Base-by-base conservation (phyloP, 2,113 vertebrate species). In the Amblyopsis rosae region DNA sequence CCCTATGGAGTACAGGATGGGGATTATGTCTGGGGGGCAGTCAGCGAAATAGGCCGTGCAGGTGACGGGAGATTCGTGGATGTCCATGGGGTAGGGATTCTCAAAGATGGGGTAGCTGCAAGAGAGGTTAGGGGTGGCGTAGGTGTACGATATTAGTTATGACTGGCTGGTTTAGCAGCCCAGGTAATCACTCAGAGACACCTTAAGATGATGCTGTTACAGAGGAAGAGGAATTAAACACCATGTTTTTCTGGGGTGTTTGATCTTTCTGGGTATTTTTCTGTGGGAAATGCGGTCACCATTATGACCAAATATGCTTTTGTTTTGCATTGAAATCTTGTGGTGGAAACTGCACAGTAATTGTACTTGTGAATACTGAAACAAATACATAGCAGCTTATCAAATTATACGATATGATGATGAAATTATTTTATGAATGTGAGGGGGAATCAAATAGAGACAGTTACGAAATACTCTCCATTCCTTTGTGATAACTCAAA, bases 51-150 rank as follows among this genome's bases (percentile, higher is more conserved):
- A 99, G 60, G 96, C 95, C 64, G 96, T 98, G 85, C 96, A 99
- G 65, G 97, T 99, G 84, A 99, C 97, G 47, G 98, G 98, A 87
- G 98, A 98, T 80, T 98, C 97, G 55, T 99, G 98, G 91, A 99
- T 86, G 91, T 98, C 97, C 97, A 98, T 98, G 53, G 97, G 94
- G 87, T 99, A 98, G 5, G 98, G 95, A 88, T 99, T 99, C 94
- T 99, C 98, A 94, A 99, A 99, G 88, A 99, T 95, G 55, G 98
- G 98, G 91, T 96, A 99, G 92, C 98, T 99, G 80, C 26, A 67
- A 76, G 17, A 78, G 1, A 75, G 9, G 26, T 26, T 26, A 2
- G 26, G 26, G 26, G 26, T 26, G 26, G 26, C 26, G 26, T 26
- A 69, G 35, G 35, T 41, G 35, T 41, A 41, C 7, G 4, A 41